phyloP scores from a whole-genome alignment of 1,140 invertebrate species.

The Chionoecetes opilio region DNA sequence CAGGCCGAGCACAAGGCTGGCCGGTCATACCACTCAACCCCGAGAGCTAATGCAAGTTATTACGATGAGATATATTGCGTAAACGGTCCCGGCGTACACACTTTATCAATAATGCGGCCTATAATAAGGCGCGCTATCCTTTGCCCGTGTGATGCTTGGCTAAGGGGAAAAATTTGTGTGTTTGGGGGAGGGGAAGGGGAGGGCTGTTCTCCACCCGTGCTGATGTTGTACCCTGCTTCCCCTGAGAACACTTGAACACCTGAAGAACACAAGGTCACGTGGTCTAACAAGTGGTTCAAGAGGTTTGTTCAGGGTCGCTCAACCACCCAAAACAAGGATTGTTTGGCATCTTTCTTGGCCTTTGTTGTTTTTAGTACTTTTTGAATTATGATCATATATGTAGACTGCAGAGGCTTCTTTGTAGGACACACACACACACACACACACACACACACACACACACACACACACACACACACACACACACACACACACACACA shows the following conservation, averaged over 20 bases:
- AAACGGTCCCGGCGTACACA: not conserved
- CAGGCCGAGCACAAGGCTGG: not conserved
- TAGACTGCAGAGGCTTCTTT: not conserved
- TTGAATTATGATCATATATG: not conserved
- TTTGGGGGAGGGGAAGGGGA: not conserved
- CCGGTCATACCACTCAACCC: not conserved
- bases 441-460: too few species aligned
- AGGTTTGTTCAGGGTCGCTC: not conserved
- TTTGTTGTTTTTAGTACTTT: not conserved
- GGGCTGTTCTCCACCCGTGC: not conserved
- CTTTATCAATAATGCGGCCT: slow-evolving; percentile 28
- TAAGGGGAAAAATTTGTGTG: too few species aligned
- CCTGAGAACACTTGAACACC: too few species aligned
- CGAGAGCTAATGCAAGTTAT: slow-evolving; percentile 20
- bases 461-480: too few species aligned
- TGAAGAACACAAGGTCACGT: not conserved
- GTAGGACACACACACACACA: too few species aligned
- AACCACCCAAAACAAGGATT: not conserved
- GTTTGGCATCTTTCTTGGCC: not conserved
- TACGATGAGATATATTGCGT: slow-evolving; percentile 20
- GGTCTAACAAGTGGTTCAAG: not conserved
- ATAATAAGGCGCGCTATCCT: not conserved
- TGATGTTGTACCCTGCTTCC: too few species aligned
- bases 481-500: not conserved
- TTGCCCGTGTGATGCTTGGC: too few species aligned